Conservation (phyloP, 2,888 invertebrate species). For the Phyllotreta cruciferae region DNA sequence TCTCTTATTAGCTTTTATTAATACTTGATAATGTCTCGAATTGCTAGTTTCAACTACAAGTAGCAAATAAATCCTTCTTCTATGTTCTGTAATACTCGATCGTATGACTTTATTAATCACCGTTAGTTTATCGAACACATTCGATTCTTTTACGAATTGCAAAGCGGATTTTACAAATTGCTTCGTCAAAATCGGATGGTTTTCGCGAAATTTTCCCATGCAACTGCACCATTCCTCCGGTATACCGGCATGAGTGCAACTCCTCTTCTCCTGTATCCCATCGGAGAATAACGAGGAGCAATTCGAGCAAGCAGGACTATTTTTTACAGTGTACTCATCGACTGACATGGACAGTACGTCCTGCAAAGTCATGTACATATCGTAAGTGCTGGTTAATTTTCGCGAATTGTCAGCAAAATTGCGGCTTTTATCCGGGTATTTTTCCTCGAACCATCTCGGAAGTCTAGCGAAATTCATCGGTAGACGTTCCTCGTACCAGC, state of each 20-base stretch:
- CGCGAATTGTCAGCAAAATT: constrained; percentile 69
- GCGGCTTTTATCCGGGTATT: constrained; percentile 64
- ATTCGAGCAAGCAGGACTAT: constrained; percentile 67
- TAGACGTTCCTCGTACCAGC: constrained; percentile 81
- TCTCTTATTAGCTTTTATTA: constrained; percentile 18
- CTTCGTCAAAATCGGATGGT: constrained; percentile 15
- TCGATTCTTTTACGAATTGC: constrained; percentile 14
- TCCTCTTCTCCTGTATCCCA: constrained; percentile 65
- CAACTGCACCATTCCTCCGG: constrained; percentile 38
- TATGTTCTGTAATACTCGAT: constrained; percentile 25
- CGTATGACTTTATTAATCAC: constrained; percentile 20
- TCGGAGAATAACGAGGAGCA: constrained; percentile 70
- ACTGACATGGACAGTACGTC: constrained; percentile 67
- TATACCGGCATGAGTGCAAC: constrained; percentile 70
- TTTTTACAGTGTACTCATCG: constrained; percentile 46
- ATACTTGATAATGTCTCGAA: constrained; percentile 24
- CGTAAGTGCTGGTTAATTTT: constrained; percentile 77
- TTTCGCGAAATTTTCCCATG: constrained; percentile 33
- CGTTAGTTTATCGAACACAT: background rate
- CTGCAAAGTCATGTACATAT: constrained; percentile 76
- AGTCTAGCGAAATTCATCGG: constrained; percentile 76
- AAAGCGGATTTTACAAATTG: constrained; percentile 21
- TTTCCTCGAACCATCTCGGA: constrained; percentile 68
- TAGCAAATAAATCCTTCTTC: constrained; percentile 25
- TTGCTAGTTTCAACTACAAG: constrained; percentile 26